Evolutionary conservation across 2,888 invertebrate genomes (phyloP).

Genomic region (Agelastica alni): DNA sequence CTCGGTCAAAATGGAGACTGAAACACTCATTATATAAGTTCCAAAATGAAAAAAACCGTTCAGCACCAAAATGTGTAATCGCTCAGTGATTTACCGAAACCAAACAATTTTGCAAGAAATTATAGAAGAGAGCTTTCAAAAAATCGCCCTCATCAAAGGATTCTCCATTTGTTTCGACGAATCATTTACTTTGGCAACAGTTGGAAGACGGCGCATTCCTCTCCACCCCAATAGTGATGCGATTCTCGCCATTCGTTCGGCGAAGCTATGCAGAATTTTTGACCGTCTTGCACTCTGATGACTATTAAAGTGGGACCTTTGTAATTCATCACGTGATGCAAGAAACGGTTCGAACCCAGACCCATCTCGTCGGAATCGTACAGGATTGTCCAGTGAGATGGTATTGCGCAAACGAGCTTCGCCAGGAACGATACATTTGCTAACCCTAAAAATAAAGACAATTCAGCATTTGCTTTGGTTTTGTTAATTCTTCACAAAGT

Average conservation of each 20-base stretch:
- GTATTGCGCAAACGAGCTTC: slow-evolving; percentile 67
- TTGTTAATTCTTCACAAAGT: no score
- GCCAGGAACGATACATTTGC: slow-evolving; percentile 61
- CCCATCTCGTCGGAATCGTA: slow-evolving; percentile 87
- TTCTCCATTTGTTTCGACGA: no score
- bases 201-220: slow-evolving; percentile 78
- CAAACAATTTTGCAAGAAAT: no score
- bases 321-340: slow-evolving; percentile 84
- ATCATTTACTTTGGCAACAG: slow-evolving; percentile 71
- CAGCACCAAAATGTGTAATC: background rate
- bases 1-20: no score
- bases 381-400: slow-evolving; percentile 82
- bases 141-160: no score
- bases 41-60: no score
- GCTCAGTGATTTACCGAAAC: no score
- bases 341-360: slow-evolving; percentile 81
- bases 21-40: no score
- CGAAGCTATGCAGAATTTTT: slow-evolving; percentile 76
- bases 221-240: slow-evolving; percentile 81
- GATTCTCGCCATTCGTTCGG: slow-evolving; percentile 86
- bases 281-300: slow-evolving; percentile 62
- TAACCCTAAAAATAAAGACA: slow-evolving; percentile 39
- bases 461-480: background rate
- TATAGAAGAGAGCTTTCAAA: no score
- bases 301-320: slow-evolving; percentile 69